A percentile compares a stretch with the other conserved stretches of the same genome.
Conservation (phyloP, 2,797 vertebrate genomes). For the Galaxias olidus region DNA sequence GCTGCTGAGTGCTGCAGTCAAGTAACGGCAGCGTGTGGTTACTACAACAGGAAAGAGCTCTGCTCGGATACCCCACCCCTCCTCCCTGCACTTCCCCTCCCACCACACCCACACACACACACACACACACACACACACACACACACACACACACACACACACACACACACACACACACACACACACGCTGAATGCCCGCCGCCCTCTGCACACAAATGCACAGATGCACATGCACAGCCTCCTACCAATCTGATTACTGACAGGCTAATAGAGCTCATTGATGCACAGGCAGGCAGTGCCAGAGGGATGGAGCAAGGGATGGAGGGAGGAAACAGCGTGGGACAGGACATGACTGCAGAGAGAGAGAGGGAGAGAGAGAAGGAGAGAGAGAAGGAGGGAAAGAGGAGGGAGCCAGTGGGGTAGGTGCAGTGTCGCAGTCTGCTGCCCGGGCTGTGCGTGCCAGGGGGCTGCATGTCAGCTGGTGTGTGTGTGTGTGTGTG, state of each 20-base stretch:
- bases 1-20: slow-evolving; percentile 69
- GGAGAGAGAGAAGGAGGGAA: slow-evolving; percentile 27
- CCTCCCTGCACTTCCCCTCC: slow-evolving; percentile 20
- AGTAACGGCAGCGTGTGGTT: slow-evolving; percentile 68
- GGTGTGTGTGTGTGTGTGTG: slow-evolving; percentile 5
- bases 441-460: slow-evolving; percentile 32
- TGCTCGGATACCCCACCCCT: slow-evolving; percentile 54
- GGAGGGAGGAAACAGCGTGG: slow-evolving; percentile 30
- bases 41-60: slow-evolving; percentile 72
- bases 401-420: slow-evolving; percentile 24
- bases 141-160: slow-evolving; percentile 20
- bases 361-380: slow-evolving; percentile 46
- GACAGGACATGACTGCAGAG: slow-evolving; percentile 13
- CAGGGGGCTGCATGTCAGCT: slow-evolving; percentile 45
- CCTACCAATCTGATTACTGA: slow-evolving; percentile 58
- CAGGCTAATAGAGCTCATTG: slow-evolving; percentile 62
- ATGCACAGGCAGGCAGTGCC: slow-evolving; percentile 43
- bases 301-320: slow-evolving; percentile 39
- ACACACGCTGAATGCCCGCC: slow-evolving; percentile 33
- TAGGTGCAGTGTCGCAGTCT: slow-evolving; percentile 65
- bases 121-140: slow-evolving; percentile 21
- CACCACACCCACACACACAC: slow-evolving; percentile 5
- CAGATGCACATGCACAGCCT: slow-evolving; percentile 1
- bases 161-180: slow-evolving; percentile 41
- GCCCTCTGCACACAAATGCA: slow-evolving; percentile 17